Base-by-base conservation (phyloP, 2,888 invertebrate genomes). In the Teleogryllus oceanicus region DNA sequence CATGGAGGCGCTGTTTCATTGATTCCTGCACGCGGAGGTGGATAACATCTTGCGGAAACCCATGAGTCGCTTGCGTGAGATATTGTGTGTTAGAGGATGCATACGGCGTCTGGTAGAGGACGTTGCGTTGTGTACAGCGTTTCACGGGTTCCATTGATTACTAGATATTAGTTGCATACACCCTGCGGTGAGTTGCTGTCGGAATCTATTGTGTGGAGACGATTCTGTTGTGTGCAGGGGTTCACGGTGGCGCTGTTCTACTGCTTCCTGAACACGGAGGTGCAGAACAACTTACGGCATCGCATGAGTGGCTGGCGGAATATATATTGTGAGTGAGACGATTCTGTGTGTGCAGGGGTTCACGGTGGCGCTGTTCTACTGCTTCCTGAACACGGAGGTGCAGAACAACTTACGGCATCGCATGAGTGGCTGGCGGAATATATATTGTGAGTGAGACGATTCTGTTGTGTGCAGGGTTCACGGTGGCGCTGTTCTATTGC, bases 181-280 rank as follows among this genome's bases (percentile, higher is more conserved):
- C 21, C 21, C 21, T 21, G 21, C 21, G 21, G 21, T 21, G 21
- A 21, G 21, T 21, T 21, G 21, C 21, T 21, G 21, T 21, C 21
- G 21, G 21, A 21, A 21, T 21, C 21, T 21, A 21, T 21, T 21
- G n/a, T n/a, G n/a, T n/a, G n/a, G 37, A 24, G 75, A 13, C 5
- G 75, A 13, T 21, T 3, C 10, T 21, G 12, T 75, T 13, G 3
- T 13, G 12, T 77, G 5, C 88, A 97, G 96, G 97, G 97, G 81
- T 93, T 96, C 85, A 93, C 93, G 79, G 96, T 97, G 82, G 95
- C 97, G 5, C 88, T 96, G 81, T 94, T 96, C 88, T 97, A 96
- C 89, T 97, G 97, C 87, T 97, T 97, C 88, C 91, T 96, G 84
- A 97, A 97, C 88, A 94, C 95, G 10, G 97, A 97, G 87, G 96